phyloP scores from a whole-genome alignment of 2,113 vertebrate genomes.

The Tiliqua scincoides region DNA sequence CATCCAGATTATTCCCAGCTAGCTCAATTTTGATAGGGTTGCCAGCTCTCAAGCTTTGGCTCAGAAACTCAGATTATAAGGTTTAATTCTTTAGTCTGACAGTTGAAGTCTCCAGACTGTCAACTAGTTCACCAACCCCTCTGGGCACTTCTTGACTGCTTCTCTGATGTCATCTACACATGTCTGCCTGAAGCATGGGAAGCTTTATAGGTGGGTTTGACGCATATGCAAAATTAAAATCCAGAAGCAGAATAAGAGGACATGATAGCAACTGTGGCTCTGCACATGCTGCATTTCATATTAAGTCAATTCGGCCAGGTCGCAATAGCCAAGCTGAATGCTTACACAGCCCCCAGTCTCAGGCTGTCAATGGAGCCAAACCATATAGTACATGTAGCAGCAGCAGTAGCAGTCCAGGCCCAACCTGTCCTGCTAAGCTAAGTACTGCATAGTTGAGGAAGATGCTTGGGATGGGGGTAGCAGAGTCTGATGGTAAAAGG shows the following conservation, averaged over 20 bases:
- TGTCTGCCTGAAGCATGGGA: background rate
- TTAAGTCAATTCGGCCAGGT: background rate
- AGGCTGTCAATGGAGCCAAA: background rate
- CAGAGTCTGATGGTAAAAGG: background rate
- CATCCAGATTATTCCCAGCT: too few species aligned
- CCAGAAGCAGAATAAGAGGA: background rate
- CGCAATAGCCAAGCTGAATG: background rate
- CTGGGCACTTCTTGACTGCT: background rate
- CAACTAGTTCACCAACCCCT: too few species aligned
- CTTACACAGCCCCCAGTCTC: background rate
- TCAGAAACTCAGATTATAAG: background rate
- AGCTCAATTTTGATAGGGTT: background rate
- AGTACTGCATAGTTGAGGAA: background rate
- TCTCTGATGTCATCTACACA: background rate
- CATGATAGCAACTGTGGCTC: background rate
- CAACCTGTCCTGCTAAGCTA: background rate
- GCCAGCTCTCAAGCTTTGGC: background rate
- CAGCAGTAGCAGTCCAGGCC: background rate
- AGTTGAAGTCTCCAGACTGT: too few species aligned
- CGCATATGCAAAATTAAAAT: background rate
- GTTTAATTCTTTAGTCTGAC: too few species aligned
- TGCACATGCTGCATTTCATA: background rate
- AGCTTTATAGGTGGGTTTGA: background rate
- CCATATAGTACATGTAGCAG: background rate
- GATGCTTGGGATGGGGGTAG: background rate